Conservation (phyloP, 2,113 vertebrate genomes). For the Pan paniscus region DNA sequence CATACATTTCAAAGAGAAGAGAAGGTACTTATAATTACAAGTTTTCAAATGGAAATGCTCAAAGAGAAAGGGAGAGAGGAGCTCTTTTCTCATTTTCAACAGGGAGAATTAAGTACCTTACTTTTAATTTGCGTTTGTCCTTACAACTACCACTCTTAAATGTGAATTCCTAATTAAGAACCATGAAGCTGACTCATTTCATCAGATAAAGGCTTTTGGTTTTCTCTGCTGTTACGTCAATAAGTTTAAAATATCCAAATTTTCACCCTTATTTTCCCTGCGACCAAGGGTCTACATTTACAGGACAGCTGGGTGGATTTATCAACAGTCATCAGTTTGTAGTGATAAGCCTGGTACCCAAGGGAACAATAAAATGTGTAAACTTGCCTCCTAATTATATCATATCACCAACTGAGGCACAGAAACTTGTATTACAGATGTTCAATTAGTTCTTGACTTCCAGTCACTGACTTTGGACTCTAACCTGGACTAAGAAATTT, state of each 20-base stretch:
- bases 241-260: background rate
- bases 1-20: conserved; percentile 15
- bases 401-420: background rate
- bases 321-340: background rate
- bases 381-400: background rate
- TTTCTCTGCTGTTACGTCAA: background rate
- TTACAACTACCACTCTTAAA: background rate
- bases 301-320: background rate
- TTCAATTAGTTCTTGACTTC: background rate
- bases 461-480: background rate
- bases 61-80: background rate
- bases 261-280: background rate
- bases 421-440: background rate
- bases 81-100: background rate
- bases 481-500: background rate
- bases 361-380: background rate
- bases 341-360: background rate
- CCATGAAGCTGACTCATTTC: background rate
- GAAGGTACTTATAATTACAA: background rate
- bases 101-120: background rate
- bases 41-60: background rate
- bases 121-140: conserved; percentile 27
- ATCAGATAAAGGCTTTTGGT: background rate
- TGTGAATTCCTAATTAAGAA: background rate
- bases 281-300: background rate